These are phyloP conservation scores for Cebidichthys violaceus DNA, from an alignment of 2,113 vertebrate species.

Conservation along the genomic window DNA sequence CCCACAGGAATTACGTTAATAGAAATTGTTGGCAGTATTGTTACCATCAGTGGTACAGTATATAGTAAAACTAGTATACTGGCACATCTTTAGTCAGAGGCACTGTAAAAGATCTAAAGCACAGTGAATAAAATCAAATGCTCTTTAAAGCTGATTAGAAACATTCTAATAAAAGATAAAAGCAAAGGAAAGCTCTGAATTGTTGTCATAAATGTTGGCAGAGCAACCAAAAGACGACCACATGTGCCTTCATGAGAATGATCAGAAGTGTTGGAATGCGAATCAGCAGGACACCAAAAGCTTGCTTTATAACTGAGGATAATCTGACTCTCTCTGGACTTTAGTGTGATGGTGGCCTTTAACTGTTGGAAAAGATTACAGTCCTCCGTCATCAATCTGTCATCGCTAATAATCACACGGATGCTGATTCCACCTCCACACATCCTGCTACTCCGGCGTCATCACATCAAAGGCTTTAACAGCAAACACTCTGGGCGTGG, in stretches of 20 bases:
- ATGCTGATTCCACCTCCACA: conserved; percentile 53
- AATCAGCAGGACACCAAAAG: conserved; percentile 31
- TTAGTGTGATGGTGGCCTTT: conserved; percentile 51
- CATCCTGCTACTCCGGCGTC: conserved; percentile 50
- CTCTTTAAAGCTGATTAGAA: conserved; percentile 6
- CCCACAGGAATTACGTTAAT: not conserved
- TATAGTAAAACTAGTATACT: not conserved
- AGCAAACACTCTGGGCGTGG: not conserved
- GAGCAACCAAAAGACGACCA: not conserved
- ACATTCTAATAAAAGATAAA: not conserved
- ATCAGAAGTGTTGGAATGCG: conserved; percentile 1
- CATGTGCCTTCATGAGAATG: conserved; percentile 32
- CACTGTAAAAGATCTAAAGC: not conserved
- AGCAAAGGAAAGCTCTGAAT: conserved; percentile 6
- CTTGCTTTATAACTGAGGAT: conserved; percentile 8
- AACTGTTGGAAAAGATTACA: conserved; percentile 49
- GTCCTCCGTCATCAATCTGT: conserved; percentile 46
- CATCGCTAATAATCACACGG: conserved; percentile 49
- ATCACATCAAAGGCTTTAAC: conserved; percentile 23
- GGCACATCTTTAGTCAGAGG: not conserved
- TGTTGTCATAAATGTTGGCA: conserved; percentile 32
- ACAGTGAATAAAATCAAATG: not conserved
- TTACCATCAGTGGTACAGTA: not conserved
- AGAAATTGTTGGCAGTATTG: not conserved
- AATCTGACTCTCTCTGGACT: conserved; percentile 33